Evolutionary conservation across 2,888 invertebrate species (phyloP).

Genomic region (Cantharis lateralis): DNA sequence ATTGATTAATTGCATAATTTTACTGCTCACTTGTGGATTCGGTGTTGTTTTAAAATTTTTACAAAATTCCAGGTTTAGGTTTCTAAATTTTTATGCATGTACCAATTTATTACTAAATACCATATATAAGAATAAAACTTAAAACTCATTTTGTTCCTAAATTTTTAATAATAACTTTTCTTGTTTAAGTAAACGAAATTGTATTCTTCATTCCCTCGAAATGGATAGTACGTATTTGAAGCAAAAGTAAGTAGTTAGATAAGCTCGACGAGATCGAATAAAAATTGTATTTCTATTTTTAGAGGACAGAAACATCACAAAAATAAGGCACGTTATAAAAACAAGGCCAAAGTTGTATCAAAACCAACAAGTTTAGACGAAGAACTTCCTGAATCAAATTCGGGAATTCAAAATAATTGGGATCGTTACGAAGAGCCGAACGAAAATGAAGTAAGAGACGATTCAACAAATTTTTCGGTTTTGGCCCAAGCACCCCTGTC

Average conservation of each 20-base stretch:
- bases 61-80: no score
- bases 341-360: background rate
- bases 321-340: slow-evolving; percentile 15
- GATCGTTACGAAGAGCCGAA: slow-evolving; percentile 33
- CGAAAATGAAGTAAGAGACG: slow-evolving; percentile 24
- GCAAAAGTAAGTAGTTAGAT: background rate
- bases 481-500: slow-evolving; percentile 38
- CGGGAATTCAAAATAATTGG: slow-evolving; percentile 31
- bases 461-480: slow-evolving; percentile 32
- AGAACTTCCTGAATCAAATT: background rate
- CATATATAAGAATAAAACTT: no score
- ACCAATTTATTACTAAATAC: no score
- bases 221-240: background rate
- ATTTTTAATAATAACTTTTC: background rate
- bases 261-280: background rate
- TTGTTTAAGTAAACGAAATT: background rate
- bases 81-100: no score
- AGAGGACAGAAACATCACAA: slow-evolving; percentile 16
- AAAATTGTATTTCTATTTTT: background rate
- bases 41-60: no score
- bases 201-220: background rate
- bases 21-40: no score
- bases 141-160: no score
- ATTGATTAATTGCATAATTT: no score
- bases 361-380: background rate